Percentiles rank a stretch among this genome's conserved stretches.
Conservation (phyloP, 2,113 vertebrate species). For the Odobenus rosmarus region DNA sequence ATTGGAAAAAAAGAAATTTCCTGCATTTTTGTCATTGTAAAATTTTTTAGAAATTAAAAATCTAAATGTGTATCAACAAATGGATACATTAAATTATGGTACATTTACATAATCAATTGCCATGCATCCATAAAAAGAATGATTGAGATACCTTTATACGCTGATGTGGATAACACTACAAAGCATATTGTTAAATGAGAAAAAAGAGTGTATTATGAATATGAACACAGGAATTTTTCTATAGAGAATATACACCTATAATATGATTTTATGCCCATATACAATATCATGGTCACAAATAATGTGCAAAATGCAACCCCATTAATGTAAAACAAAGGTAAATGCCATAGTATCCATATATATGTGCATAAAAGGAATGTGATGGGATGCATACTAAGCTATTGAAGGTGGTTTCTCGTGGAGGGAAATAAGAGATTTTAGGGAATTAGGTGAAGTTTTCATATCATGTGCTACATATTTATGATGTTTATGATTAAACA, state of each 20-base stretch:
- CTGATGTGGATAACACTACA: neutral
- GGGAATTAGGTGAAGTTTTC: neutral
- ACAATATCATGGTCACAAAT: neutral
- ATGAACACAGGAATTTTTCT: neutral
- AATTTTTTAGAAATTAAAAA: neutral
- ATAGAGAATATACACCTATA: neutral
- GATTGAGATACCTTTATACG: neutral
- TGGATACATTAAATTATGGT: neutral
- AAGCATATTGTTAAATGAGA: neutral
- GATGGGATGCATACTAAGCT: neutral
- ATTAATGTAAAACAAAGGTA: neutral
- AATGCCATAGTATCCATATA: neutral
- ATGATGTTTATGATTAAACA: neutral
- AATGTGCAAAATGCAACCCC: neutral
- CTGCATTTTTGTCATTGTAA: neutral
- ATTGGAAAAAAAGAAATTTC: neutral
- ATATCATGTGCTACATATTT: neutral
- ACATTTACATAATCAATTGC: neutral
- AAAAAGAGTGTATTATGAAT: neutral
- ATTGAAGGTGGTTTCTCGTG: neutral
- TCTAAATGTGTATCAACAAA: neutral
- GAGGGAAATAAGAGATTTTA: neutral
- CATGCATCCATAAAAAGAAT: neutral
- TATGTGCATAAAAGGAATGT: neutral
- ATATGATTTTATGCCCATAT: neutral